Evolutionary conservation across 2,888 invertebrate species (phyloP), one percentile per base, ranked within the genome.

Genomic region (Habroteleia sp.): DNA sequence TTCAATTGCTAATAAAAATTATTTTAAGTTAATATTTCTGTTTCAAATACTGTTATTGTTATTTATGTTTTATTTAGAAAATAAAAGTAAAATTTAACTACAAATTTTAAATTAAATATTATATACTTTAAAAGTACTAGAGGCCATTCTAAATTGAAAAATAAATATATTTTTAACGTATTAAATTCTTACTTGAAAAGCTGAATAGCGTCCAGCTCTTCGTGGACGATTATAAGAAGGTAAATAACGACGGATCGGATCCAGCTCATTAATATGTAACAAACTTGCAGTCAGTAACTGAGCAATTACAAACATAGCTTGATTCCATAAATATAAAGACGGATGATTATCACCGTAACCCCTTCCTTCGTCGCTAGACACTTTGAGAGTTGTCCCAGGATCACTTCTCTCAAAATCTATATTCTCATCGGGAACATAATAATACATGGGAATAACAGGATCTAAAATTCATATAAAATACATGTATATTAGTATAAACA

Each of bases 161-260:
- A n/a, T n/a, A n/a, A n/a, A n/a, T n/a, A n/a, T n/a, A n/a, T n/a
- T n/a, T n/a, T n/a, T n/a, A n/a, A n/a, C n/a, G n/a, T n/a, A n/a
- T n/a, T n/a, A n/a, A n/a, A n/a, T n/a, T n/a, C n/a, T 48, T 89
- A 96, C 98, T 94, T 99, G 98, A 90, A 99, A 99, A 14, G 98
- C 97, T 0, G 98, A 98, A 89, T 99, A 99, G 75, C 98, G 91
- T 37, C 97, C 96, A 48, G 95, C 96, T 83, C 94, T 93, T 29
- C 96, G 91, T 0, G 99, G 99, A 41, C 99, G 91, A 88, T 97
- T 98, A 87, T 97, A 97, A 0, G 98, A 98, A 0, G 99, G 98
- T 80, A 99, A 90, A 89, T 98, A 97, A 23, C 99, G 92, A 42
- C 98, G 91, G 78, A 99, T 96, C 0, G 98, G 97, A 89, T 99